These are phyloP conservation scores for Carposina sasakii DNA, from an alignment of 1,140 invertebrate genomes.

Conservation along the genomic window DNA sequence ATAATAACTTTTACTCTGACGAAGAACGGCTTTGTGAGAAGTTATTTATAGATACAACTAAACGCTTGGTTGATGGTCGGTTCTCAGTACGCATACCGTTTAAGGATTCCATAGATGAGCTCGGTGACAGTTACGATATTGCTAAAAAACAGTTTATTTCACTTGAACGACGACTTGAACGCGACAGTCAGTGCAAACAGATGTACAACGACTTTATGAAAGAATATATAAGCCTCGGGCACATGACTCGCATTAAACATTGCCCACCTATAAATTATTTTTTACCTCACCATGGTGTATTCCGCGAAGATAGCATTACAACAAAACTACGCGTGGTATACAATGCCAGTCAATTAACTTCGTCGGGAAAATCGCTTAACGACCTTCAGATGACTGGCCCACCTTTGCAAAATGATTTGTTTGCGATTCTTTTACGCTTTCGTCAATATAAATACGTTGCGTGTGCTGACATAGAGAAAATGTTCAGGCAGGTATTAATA, in stretches of 20 bases:
- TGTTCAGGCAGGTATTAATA: constrained; percentile 23
- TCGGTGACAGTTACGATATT: constrained; percentile 18
- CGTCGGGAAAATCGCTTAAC: constrained; percentile 35
- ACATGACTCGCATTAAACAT: constrained; percentile 22
- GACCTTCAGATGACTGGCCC: constrained; percentile 39
- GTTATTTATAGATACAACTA: constrained; percentile 17
- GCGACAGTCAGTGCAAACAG: constrained; percentile 16
- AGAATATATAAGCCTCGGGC: constrained; percentile 27
- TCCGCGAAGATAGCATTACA: constrained; percentile 26
- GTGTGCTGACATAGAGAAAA: constrained; percentile 24
- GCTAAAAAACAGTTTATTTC: constrained; percentile 13
- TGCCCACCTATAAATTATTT: constrained; percentile 26
- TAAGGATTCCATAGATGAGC: constrained; percentile 11
- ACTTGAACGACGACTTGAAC: constrained; percentile 27
- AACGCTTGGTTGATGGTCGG: constrained; percentile 14
- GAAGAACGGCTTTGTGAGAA: constrained; percentile 17
- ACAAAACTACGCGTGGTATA: constrained; percentile 44
- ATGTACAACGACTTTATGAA: constrained; percentile 30
- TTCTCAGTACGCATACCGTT: constrained; percentile 23
- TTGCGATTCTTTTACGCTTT: constrained; percentile 25
- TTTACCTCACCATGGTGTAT: constrained; percentile 52
- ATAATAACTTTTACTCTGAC: neutral
- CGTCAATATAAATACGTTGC: constrained; percentile 21
- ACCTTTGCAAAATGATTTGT: constrained; percentile 43
- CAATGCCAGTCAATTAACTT: constrained; percentile 26